phyloP scores from a whole-genome alignment of 2,113 vertebrate species.

The Lepisosteus oculatus region DNA sequence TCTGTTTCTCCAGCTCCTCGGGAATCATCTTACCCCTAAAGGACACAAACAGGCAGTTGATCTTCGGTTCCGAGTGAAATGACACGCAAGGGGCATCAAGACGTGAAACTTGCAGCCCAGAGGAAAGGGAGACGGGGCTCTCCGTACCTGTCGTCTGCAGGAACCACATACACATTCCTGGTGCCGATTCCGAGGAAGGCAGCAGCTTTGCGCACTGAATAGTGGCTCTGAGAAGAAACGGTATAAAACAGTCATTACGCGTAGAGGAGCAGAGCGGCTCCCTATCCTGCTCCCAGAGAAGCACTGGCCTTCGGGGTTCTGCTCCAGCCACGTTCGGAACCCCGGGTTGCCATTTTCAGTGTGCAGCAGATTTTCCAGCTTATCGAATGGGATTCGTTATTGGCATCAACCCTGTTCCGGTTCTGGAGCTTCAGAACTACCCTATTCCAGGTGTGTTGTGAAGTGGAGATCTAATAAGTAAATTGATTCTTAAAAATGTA shows the following conservation, averaged over 20 bases:
- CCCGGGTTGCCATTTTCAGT: no score
- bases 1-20: constrained; percentile 74
- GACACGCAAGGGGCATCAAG: not conserved
- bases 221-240: constrained; percentile 67
- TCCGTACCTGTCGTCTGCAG: constrained; percentile 74
- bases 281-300: no score
- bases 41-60: constrained; percentile 59
- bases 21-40: constrained; percentile 83
- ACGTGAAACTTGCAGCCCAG: not conserved
- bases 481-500: no score
- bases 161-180: constrained; percentile 73
- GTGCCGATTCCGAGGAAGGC: constrained; percentile 79
- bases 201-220: constrained; percentile 80
- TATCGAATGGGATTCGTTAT: no score
- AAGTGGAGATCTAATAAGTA: no score
- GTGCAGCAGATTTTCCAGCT: no score
- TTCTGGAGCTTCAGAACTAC: no score
- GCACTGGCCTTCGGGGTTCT: no score
- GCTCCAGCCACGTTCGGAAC: no score
- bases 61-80: constrained; percentile 47
- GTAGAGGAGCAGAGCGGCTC: no score
- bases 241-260: not conserved
- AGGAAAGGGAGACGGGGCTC: not conserved
- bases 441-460: no score
- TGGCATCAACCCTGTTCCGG: no score